Evolutionary conservation across 2,113 vertebrate species (phyloP).

Genomic region (Siniperca chuatsi): DNA sequence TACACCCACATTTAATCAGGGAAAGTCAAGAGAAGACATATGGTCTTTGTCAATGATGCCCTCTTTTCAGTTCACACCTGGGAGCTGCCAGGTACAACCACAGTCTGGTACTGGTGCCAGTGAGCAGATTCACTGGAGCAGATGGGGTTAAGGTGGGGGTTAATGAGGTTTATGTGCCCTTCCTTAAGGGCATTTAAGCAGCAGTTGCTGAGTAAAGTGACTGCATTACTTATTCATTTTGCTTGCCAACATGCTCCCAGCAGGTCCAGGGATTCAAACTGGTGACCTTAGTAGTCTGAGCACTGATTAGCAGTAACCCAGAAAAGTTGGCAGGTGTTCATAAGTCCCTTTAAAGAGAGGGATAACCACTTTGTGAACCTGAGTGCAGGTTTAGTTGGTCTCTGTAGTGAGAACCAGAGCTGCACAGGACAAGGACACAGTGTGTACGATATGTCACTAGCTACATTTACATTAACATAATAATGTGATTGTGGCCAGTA

Average conservation of each 20-base stretch:
- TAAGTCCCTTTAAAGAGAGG: background rate
- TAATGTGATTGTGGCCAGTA: background rate
- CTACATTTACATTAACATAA: conserved; percentile 14
- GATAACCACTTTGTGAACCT: background rate
- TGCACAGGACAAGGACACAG: background rate
- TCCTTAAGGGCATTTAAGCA: conserved; percentile 30
- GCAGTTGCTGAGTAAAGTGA: conserved; percentile 12
- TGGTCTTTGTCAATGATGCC: background rate
- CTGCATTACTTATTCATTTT: conserved; percentile 31
- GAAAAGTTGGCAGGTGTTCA: background rate
- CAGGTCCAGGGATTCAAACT: background rate
- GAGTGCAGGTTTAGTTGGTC: background rate
- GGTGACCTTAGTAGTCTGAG: conserved; percentile 12
- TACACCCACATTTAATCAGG: background rate
- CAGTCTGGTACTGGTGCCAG: background rate
- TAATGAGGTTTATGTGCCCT: conserved; percentile 33
- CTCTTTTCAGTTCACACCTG: background rate
- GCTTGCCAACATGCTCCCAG: conserved; percentile 32
- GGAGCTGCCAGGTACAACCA: background rate
- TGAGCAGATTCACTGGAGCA: background rate
- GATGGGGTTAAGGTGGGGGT: conserved; percentile 5
- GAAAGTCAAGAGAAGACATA: background rate
- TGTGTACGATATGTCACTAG: background rate
- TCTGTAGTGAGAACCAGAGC: background rate
- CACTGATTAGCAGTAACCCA: background rate